phyloP scores from a whole-genome alignment of 1,140 invertebrate genomes.

The Rhagoletis zephyria region DNA sequence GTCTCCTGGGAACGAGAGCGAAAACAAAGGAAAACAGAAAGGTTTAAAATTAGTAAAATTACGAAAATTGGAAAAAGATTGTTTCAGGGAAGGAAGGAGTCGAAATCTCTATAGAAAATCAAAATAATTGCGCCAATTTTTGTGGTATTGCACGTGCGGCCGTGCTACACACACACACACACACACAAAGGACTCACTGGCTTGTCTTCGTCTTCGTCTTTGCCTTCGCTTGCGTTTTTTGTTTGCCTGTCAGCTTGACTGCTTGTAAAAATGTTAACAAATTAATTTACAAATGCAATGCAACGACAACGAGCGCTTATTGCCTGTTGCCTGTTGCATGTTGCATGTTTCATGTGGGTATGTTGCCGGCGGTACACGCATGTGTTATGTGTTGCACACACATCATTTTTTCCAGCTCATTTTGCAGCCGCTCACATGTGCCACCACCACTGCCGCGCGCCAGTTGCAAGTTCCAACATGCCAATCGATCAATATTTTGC shows the following conservation, averaged over 20 bases:
- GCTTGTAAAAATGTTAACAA: constrained; percentile 48
- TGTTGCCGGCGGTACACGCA: constrained; percentile 16
- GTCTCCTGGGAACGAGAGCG: constrained; percentile 55
- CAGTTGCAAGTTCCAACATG: neutral
- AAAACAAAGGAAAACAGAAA: constrained; percentile 37
- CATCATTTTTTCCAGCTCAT: neutral
- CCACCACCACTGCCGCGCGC: neutral
- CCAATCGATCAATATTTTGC: constrained; percentile 49
- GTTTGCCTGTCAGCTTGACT: neutral
- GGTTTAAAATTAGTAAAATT: constrained; percentile 34
- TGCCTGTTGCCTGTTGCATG: neutral
- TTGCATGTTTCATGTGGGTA: too few relatives aligned
- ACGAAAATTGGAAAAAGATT: constrained; percentile 32
- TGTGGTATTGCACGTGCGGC: neutral
- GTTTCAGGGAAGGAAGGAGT: neutral
- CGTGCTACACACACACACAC: too few relatives aligned
- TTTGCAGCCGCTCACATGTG: neutral
- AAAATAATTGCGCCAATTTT: constrained; percentile 34
- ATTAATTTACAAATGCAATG: constrained; percentile 49
- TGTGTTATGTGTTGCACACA: neutral
- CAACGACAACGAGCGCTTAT: neutral
- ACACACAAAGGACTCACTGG: neutral
- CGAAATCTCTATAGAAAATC: neutral
- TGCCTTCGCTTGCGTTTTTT: too few relatives aligned
- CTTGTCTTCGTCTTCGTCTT: too few relatives aligned